Conservation (phyloP, 2,797 vertebrate species). For the Brachymystax lenok region DNA sequence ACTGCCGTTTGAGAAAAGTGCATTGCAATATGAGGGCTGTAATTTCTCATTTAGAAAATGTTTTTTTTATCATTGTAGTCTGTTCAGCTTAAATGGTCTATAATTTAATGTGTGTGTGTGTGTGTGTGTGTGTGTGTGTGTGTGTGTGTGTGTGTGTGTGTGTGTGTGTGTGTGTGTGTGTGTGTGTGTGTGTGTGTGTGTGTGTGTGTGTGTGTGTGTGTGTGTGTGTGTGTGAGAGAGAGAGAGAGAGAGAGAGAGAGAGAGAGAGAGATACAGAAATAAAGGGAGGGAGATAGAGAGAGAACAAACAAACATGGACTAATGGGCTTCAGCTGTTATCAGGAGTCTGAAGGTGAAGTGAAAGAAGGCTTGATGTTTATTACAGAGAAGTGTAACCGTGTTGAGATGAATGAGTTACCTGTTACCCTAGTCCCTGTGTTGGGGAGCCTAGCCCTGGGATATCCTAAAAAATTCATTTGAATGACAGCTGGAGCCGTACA, state of each 20-base stretch:
- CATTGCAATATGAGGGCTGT: neutral
- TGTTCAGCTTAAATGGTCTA: neutral
- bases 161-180: neutral
- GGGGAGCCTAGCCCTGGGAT: conserved; percentile 81
- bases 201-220: neutral
- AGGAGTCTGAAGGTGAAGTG: neutral
- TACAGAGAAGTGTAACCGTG: conserved; percentile 81
- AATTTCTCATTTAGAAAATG: neutral
- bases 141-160: neutral
- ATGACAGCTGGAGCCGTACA: conserved; percentile 80
- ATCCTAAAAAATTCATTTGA: conserved; percentile 85
- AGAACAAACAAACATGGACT: conserved; percentile 42
- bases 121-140: neutral
- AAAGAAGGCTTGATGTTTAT: conserved; percentile 74
- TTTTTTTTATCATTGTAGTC: neutral
- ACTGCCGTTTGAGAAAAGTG: neutral
- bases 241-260: no score
- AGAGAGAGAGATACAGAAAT: conserved; percentile 33
- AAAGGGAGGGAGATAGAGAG: conserved; percentile 28
- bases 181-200: neutral
- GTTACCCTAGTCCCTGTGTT: conserved; percentile 67
- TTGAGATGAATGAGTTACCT: conserved; percentile 78
- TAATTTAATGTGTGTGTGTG: neutral
- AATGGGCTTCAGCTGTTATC: conserved; percentile 12
- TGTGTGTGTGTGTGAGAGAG: neutral